Evolutionary conservation across 2,113 vertebrate species (phyloP), one percentile per base, ranked within the genome.

Genomic region (Neolamprologus hecqui): DNA sequence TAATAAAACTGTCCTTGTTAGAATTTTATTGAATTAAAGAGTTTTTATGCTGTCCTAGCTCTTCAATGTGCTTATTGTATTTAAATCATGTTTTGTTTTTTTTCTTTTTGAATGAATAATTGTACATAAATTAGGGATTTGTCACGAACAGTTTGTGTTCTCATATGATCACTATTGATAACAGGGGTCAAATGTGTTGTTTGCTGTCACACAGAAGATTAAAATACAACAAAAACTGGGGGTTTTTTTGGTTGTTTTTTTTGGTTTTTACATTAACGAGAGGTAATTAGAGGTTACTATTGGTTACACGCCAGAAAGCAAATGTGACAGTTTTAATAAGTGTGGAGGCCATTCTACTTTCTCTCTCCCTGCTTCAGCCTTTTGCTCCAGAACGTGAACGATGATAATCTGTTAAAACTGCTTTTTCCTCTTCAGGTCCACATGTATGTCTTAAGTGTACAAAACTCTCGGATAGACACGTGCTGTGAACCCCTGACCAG

Each of bases 111-210:
- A 85, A 79, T 79, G 81, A 31, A 88, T 79, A 91, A 89, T 86
- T 94, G 93, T 93, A 93, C 70, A 95, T 91, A 94, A 73, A 84
- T 92, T 55, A 83, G 84, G 84, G 12, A 85, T 84, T 70, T n/a
- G 21, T 31, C 47, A 58, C 28, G 7, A 47, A 75, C 9, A 15
- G 53, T 86, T 81, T 57, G 31, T 82, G 77, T 86, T 84, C 80
- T 53, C 42, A 35, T 68, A 79, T 7, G 79, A 82, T 26, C n/a
- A 53, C 33, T 65, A 6, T 31, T 77, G 70, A 23, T 47, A 55
- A 23, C 37, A 63, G 79, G 57, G 55, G 79, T 90, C 33, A 70
- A 37, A 57, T 23, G 37, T 26, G 19, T 80, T 85, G 40, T 60
- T 83, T 89, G 63, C 83, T 80, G 15, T 45, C 57, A 70, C n/a